A percentile compares a stretch with the other conserved stretches of the same genome.
These are phyloP conservation scores for Micronycteris hirsuta DNA, from an alignment of 2,113 vertebrate genomes.

Conservation along the genomic window DNA sequence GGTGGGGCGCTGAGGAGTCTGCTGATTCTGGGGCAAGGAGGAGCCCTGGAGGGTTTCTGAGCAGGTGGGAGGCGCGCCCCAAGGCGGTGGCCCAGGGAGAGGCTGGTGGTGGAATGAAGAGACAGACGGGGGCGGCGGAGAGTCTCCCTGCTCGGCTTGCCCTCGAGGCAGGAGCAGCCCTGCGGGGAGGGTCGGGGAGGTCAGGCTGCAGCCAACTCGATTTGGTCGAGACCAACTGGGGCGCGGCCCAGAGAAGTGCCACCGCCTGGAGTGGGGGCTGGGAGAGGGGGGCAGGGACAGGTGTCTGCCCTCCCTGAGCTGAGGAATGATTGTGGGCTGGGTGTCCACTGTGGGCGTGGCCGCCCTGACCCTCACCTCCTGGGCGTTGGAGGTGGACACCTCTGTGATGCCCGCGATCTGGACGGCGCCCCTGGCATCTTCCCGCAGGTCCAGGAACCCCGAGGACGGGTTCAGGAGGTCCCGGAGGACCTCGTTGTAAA, in stretches of 20 bases:
- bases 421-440: slow-evolving; percentile 80
- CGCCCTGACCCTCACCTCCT: slow-evolving; percentile 74
- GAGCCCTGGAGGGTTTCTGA: background rate
- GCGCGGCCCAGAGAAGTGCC: fast-evolving
- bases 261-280: background rate
- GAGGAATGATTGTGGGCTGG: fast-evolving
- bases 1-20: background rate
- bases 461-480: slow-evolving; percentile 83
- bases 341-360: background rate
- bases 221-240: background rate
- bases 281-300: fast-evolving
- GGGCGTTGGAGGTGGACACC: slow-evolving; percentile 79
- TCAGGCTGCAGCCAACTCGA: background rate
- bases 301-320: background rate
- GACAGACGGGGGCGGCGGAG: background rate
- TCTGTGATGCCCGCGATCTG: slow-evolving; percentile 80
- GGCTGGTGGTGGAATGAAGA: background rate
- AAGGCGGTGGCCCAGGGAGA: background rate
- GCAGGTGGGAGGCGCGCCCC: background rate
- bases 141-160: too few relatives aligned
- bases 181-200: too few relatives aligned
- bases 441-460: slow-evolving; percentile 79
- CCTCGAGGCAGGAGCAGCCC: fast-evolving
- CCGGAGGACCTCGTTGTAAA: slow-evolving; percentile 82
- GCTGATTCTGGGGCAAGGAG: background rate